A percentile compares a stretch with the other conserved stretches of the same genome.
Evolutionary conservation across 64 coral and sea anemone species (phyloP).

Genomic region (Montipora sp.): DNA sequence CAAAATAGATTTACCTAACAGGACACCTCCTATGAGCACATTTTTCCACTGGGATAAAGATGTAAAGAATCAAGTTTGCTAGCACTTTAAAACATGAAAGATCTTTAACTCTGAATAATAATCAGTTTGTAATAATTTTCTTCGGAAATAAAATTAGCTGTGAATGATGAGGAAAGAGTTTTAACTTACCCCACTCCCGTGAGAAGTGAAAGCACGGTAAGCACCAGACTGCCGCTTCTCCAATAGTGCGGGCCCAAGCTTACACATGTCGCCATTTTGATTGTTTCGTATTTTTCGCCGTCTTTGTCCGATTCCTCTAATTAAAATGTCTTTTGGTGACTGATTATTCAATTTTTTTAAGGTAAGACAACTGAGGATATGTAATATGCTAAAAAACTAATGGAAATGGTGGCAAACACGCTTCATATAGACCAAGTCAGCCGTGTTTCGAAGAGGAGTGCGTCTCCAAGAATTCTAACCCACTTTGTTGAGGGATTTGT

Average conservation of each 20-base stretch:
- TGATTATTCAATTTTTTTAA: neutral
- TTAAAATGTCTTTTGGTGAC: neutral
- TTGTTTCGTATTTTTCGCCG: neutral
- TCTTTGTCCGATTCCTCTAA: slow-evolving; percentile 13
- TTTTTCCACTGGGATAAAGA: too few relatives aligned
- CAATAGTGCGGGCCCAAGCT: neutral
- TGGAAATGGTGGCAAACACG: slow-evolving; percentile 89
- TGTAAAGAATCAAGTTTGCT: too few relatives aligned
- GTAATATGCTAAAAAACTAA: slow-evolving; percentile 52
- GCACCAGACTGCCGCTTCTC: neutral
- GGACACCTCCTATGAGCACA: too few relatives aligned
- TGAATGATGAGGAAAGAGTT: too few relatives aligned
- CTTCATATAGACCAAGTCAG: slow-evolving; percentile 53
- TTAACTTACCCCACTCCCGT: neutral
- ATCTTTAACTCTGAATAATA: too few relatives aligned
- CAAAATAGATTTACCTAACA: too few relatives aligned
- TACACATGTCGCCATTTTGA: slow-evolving; percentile 52
- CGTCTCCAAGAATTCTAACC: slow-evolving; percentile 80
- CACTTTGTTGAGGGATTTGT: slow-evolving; percentile 97
- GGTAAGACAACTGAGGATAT: neutral
- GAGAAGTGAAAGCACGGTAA: neutral
- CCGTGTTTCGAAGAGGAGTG: slow-evolving; percentile 62
- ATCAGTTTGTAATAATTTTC: too few relatives aligned
- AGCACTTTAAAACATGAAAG: too few relatives aligned
- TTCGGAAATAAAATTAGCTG: too few relatives aligned